Base-by-base conservation (phyloP, 2,113 vertebrate species). In the Castor canadensis region DNA sequence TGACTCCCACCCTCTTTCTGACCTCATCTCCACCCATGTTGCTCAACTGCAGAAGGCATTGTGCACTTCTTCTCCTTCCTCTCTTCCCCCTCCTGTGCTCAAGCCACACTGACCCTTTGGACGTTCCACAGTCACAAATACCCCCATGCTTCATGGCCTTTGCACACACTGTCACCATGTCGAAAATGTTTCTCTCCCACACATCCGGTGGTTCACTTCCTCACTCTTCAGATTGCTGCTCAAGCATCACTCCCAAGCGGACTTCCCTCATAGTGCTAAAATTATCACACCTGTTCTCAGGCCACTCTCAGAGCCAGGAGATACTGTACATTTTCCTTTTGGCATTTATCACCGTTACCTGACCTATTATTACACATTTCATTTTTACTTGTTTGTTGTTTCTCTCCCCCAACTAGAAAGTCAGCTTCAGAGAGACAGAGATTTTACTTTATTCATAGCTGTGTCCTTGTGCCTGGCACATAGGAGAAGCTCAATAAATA, bases 61-160 rank as follows among this genome's bases (percentile, higher is more conserved):
- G 0, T 22, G 22, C 5, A 35, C 28, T 32, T 47, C n/a, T 43
- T 8, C 5, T 5, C 1, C 1, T 32, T 20, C 40, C 56, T 4
- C 19, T 20, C 11, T 22, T 13, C 43, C 32, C 19, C 11, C 43
- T 69, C 66, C 60, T n/a, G 19, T 9, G 28, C 69, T 69, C 5
- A 4, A 75, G 28, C 47, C 49, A 43, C 5, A 0, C 9, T 38
- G 71, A 79, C 0, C 9, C 58, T 45, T n/a, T 11, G 15, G 22
- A 47, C 67, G 69, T 32, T 75, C 67, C 24, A 16, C 24, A 56
- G n/a, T 67, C 30, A 67, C 17, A 32, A 15, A 1, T 49, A 32
- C 73, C 26, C 49, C 66, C 11, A 5, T 5, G 71, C 38, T 58
- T 0, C 22, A 0, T 22, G 75, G n/a, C 40, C 75, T 91, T 87